phyloP scores from a whole-genome alignment of 2,113 vertebrate species.

The Aptenodytes forsteri region DNA sequence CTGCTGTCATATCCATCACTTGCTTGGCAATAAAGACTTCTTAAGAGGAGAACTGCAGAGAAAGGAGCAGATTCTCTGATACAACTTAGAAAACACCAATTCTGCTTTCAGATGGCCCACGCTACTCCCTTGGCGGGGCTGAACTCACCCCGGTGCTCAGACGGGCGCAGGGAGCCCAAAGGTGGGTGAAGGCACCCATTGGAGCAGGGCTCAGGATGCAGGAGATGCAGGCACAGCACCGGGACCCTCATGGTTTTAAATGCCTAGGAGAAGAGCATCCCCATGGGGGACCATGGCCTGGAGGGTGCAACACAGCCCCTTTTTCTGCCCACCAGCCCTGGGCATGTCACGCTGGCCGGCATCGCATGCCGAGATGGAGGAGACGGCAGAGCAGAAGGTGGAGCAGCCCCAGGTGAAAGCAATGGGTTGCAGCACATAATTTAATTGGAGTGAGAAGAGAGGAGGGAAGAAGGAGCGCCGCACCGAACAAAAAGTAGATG shows the following conservation, averaged over 20 bases:
- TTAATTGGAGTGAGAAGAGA: neutral
- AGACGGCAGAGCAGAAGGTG: neutral
- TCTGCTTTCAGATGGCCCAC: neutral
- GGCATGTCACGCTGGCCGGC: neutral
- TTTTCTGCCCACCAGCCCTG: neutral
- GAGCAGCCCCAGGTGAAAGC: neutral
- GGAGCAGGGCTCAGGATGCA: neutral
- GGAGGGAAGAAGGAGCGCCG: neutral
- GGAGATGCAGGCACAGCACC: neutral
- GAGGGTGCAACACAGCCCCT: neutral
- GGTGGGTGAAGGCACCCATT: rapidly evolving
- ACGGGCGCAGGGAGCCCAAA: neutral
- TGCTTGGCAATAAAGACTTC: neutral
- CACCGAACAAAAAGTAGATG: neutral
- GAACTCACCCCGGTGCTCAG: rapidly evolving
- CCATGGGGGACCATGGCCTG: rapidly evolving
- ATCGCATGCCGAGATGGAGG: rapidly evolving
- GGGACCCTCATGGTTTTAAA: rapidly evolving
- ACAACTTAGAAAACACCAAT: neutral
- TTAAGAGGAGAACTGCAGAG: neutral
- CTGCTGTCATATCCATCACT: neutral
- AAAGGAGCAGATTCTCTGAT: neutral
- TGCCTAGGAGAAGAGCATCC: neutral
- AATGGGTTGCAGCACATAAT: neutral
- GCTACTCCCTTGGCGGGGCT: neutral